A percentile compares a stretch with the other conserved stretches of the same genome.
Conservation (phyloP, 2,888 invertebrate species). For the Nomada fucata region DNA sequence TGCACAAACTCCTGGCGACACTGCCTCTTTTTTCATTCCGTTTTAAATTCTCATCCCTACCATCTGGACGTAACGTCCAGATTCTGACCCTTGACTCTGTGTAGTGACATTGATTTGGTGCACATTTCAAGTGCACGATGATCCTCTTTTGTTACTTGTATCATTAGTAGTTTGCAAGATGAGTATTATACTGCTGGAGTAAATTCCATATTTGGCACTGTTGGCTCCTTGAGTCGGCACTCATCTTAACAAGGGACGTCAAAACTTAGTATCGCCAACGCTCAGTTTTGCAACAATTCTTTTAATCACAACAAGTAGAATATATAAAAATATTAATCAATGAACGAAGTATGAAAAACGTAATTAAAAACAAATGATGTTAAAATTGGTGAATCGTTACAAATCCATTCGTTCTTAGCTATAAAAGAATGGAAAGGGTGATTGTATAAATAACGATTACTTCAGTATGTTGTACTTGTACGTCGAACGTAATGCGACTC, state of each 20-base stretch:
- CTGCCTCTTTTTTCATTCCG: not conserved
- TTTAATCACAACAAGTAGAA: no score
- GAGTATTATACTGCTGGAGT: not conserved
- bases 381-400: no score
- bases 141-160: not conserved
- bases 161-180: constrained; percentile 5
- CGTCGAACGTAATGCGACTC: not conserved
- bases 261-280: no score
- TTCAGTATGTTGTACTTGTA: not conserved
- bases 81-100: constrained; percentile 23
- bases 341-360: no score
- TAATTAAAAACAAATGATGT: no score
- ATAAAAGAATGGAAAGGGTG: not conserved
- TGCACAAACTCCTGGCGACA: constrained; percentile 6
- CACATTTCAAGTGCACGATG: not conserved
- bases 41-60: constrained; percentile 13
- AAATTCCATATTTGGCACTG: not conserved
- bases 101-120: constrained; percentile 22
- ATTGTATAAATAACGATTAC: not conserved
- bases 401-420: not conserved
- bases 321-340: no score
- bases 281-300: no score
- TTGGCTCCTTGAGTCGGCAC: not conserved
- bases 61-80: not conserved
- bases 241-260: no score